A percentile compares a stretch with the other conserved stretches of the same genome.
Conservation (phyloP, 2,888 invertebrate species). For the Ennomos quercinarius region DNA sequence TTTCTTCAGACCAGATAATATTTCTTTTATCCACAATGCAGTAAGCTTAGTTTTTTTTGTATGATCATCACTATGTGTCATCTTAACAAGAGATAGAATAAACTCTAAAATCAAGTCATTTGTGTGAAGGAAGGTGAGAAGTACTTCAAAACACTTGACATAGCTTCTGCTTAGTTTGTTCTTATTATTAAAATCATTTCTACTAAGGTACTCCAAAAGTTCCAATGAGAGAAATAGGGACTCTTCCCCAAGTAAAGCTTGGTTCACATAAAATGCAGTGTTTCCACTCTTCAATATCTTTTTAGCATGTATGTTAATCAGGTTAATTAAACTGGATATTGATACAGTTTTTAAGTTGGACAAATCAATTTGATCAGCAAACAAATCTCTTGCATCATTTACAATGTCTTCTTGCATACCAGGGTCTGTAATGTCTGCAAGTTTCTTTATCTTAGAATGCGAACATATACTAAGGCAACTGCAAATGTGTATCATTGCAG, state of each 20-base stretch:
- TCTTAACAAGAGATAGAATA: conserved; percentile 70
- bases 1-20: conserved; percentile 73
- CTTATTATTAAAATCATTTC: conserved; percentile 50
- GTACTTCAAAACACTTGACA: conserved; percentile 81
- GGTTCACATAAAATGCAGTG: conserved; percentile 50
- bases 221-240: conserved; percentile 70
- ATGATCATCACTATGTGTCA: conserved; percentile 62
- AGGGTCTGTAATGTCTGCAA: conserved; percentile 66
- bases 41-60: conserved; percentile 66
- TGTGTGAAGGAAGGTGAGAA: conserved; percentile 80
- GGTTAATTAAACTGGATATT: conserved; percentile 57
- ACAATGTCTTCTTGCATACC: conserved; percentile 67
- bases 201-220: conserved; percentile 57
- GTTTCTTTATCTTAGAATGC: conserved; percentile 67
- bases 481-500: conserved; percentile 66
- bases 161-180: conserved; percentile 57
- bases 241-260: conserved; percentile 63
- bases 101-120: conserved; percentile 79
- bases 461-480: conserved; percentile 71
- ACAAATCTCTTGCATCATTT: conserved; percentile 67
- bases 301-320: conserved; percentile 57
- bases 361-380: conserved; percentile 60
- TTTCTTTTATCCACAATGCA: conserved; percentile 83
- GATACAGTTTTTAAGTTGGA: conserved; percentile 66
- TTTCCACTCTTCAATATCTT: conserved; percentile 58